A percentile compares a stretch with the other conserved stretches of the same genome.
These are phyloP conservation scores for Lochmaea crataegi DNA, from an alignment of 2,888 invertebrate species.

Conservation along the genomic window DNA sequence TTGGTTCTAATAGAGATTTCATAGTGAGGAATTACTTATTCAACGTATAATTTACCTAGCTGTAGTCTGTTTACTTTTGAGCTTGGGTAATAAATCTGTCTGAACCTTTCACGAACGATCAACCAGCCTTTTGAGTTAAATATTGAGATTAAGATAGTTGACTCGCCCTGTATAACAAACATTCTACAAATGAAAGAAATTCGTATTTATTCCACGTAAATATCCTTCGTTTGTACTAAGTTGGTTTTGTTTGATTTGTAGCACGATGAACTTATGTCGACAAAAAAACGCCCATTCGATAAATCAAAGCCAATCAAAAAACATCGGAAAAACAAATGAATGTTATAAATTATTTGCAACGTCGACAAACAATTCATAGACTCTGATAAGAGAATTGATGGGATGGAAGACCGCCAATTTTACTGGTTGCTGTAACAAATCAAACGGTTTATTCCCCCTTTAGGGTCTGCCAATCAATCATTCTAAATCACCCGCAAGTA, in stretches of 20 bases:
- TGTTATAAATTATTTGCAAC: slow-evolving; percentile 36
- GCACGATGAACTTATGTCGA: not conserved
- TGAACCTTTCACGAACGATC: no score
- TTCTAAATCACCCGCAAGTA: slow-evolving; percentile 35
- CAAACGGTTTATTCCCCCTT: slow-evolving; percentile 40
- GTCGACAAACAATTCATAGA: slow-evolving; percentile 41
- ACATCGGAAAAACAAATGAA: slow-evolving; percentile 30
- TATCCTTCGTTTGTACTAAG: no score
- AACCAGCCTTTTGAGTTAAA: no score
- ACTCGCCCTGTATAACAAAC: no score
- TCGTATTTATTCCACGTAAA: no score
- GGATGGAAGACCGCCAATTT: slow-evolving; percentile 39
- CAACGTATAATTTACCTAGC: not conserved
- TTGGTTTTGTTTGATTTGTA: not conserved
- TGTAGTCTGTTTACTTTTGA: no score
- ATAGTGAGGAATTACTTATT: not conserved
- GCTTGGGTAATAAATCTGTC: no score
- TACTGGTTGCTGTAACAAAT: slow-evolving; percentile 37
- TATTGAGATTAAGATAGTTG: no score
- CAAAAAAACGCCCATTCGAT: slow-evolving; percentile 10
- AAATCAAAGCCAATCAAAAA: slow-evolving; percentile 23
- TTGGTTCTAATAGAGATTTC: not conserved
- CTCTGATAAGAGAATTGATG: slow-evolving; percentile 36
- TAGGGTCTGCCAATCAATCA: slow-evolving; percentile 40
- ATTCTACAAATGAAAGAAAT: no score